A percentile compares a stretch with the other conserved stretches of the same genome.
phyloP scores from a whole-genome alignment of 2,888 invertebrate genomes.

The Vandiemenella viatica region DNA sequence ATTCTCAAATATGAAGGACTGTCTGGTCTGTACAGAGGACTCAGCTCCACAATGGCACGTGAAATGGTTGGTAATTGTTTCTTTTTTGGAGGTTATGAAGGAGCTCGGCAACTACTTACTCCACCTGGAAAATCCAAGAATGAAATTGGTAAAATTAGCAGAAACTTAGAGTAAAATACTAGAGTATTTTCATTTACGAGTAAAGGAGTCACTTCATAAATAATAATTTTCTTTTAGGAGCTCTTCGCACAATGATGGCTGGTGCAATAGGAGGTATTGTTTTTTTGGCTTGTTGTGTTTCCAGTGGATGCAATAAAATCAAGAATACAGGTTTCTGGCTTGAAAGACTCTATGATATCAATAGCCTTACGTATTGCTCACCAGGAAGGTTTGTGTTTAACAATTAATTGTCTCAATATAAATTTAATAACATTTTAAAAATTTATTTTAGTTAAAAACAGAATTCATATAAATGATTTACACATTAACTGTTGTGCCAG shows the following conservation, averaged over 20 bases:
- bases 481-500: too few species aligned
- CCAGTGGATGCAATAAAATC: constrained; percentile 96
- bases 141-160: constrained; percentile 64
- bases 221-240: constrained; percentile 22
- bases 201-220: too few species aligned
- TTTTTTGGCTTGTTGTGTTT: constrained; percentile 86
- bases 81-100: constrained; percentile 97
- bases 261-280: constrained; percentile 86
- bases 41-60: constrained; percentile 78
- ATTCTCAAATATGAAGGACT: constrained; percentile 63
- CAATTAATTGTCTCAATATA: too few species aligned
- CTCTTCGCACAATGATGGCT: constrained; percentile 64
- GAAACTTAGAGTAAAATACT: too few species aligned
- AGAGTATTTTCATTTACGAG: too few species aligned
- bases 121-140: constrained; percentile 37
- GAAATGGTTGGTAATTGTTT: constrained; percentile 99
- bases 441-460: too few species aligned
- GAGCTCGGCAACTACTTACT: constrained; percentile 39
- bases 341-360: constrained; percentile 43
- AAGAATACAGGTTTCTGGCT: constrained; percentile 69
- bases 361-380: constrained; percentile 50
- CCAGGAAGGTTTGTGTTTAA: constrained; percentile 69
- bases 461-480: too few species aligned
- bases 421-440: too few species aligned
- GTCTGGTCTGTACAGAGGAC: constrained; percentile 69